Base-by-base conservation (phyloP, 2,797 vertebrate species). In the Amphiprion clarkii region DNA sequence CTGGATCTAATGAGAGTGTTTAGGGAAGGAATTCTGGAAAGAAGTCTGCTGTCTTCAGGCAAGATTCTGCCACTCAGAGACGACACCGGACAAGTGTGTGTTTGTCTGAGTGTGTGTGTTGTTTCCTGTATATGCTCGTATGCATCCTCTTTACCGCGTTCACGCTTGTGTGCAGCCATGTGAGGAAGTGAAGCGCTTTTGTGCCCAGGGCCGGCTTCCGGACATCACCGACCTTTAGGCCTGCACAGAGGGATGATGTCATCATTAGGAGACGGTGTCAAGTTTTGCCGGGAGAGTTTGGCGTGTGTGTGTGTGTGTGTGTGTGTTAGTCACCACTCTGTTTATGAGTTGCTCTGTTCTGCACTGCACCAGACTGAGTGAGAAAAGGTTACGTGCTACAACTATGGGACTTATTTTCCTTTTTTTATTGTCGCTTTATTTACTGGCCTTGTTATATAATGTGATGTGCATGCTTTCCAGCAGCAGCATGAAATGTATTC, bases 211-310 rank as follows among this genome's bases (percentile, higher is more conserved):
- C 85, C 61, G 40, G 87, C 92, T 86, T 51, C 71, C 2, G 75
- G 89, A 85, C 83, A 88, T 79, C 73, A 10, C 39, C 27, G 74
- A 91, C 90, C 88, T 93, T 90, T 87, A 83, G 88, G 78, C 77
- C 48, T 19, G 57, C 78, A 9, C 23, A 33, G 44, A 77, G 53
- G 39, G 67, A 60, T 91, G 91, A 91, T 89, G 88, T 90, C 90
- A 91, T 89, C 82, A 86, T 46, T 67, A 54, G 33, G 81, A 74
- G 89, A 88, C 82, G 39, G 71, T 52, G 25, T 74, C 66, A 61
- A 52, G 48, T 82, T 85, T 78, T 76, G 85, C 86, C 62, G 17
- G 51, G 55, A 82, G 81, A 72, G 74, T 69, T 76, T 17, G 6
- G 39, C 53, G 67, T 67, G 46, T 61, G 9, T 78, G 21, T 17